phyloP scores from a whole-genome alignment of 1,140 invertebrate genomes.

The Meteorus sp. region DNA sequence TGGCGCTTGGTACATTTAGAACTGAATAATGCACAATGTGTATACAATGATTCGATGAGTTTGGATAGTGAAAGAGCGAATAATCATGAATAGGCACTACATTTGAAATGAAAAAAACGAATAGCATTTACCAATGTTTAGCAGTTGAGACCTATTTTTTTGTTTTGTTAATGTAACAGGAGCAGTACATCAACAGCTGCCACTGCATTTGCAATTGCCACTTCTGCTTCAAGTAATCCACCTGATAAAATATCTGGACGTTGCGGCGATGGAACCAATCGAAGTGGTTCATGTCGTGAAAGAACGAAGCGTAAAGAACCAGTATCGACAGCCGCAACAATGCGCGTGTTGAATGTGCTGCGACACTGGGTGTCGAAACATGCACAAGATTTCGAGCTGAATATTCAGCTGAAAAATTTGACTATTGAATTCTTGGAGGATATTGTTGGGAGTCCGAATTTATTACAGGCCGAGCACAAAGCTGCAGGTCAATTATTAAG shows the following conservation, averaged over 20 bases:
- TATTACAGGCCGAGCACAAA: conserved; percentile 90
- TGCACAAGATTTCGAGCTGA: conserved; percentile 82
- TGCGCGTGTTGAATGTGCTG: conserved; percentile 89
- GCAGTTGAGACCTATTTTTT: conserved; percentile 14
- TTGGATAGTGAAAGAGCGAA: no score
- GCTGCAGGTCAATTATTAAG: conserved; percentile 80
- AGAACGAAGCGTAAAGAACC: conserved; percentile 72
- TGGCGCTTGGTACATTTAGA: no score
- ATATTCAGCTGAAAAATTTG: conserved; percentile 72
- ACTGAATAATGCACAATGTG: no score
- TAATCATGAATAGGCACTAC: no score
- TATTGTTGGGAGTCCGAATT: conserved; percentile 79
- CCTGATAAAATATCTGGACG: conserved; percentile 59
- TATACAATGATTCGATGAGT: no score
- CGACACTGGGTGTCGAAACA: conserved; percentile 73
- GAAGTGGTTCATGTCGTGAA: conserved; percentile 49
- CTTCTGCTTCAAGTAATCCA: conserved; percentile 83
- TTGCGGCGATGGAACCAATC: conserved; percentile 44
- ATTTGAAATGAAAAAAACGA: no score
- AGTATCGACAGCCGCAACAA: conserved; percentile 88
- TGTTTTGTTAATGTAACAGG: conserved; percentile 56
- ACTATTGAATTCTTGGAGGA: conserved; percentile 89
- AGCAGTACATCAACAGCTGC: conserved; percentile 89
- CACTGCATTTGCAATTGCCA: conserved; percentile 89
- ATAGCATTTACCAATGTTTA: not conserved